Evolutionary conservation across 2,888 invertebrate genomes (phyloP).

Genomic region (Eledone cirrhosa): DNA sequence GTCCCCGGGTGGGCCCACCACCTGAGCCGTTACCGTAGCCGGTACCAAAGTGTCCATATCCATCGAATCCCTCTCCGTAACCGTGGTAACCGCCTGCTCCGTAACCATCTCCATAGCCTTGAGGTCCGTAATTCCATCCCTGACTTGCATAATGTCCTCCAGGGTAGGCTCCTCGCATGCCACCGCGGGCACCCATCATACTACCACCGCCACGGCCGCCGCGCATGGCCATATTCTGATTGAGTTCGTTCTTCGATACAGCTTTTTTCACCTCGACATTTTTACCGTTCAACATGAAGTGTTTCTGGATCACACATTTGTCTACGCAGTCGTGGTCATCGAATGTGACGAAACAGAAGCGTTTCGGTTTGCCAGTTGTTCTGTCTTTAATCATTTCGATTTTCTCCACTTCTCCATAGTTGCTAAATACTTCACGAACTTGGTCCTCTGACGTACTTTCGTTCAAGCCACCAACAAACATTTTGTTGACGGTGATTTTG

Average conservation of each 20-base stretch:
- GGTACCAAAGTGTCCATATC: slow-evolving; percentile 42
- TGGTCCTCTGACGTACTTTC: slow-evolving; percentile 91
- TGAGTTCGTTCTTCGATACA: slow-evolving; percentile 83
- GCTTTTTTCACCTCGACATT: slow-evolving; percentile 92
- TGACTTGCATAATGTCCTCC: background rate
- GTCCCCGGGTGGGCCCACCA: slow-evolving; percentile 37
- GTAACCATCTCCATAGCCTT: background rate
- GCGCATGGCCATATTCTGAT: background rate
- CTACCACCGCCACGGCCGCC: background rate
- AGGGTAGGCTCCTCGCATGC: slow-evolving; percentile 16
- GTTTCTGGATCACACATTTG: slow-evolving; percentile 82
- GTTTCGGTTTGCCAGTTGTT: slow-evolving; percentile 89
- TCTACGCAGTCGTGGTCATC: slow-evolving; percentile 97
- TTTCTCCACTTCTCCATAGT: slow-evolving; percentile 82
- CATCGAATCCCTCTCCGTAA: background rate
- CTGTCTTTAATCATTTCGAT: slow-evolving; percentile 89
- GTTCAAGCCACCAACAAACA: slow-evolving; percentile 91
- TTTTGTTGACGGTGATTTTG: slow-evolving; percentile 90
- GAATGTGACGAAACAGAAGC: slow-evolving; percentile 94
- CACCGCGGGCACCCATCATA: slow-evolving; percentile 29
- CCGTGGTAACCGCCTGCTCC: background rate
- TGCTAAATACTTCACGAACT: slow-evolving; percentile 67
- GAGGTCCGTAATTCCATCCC: slow-evolving; percentile 14
- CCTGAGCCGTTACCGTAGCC: background rate
- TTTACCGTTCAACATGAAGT: slow-evolving; percentile 84